Percentiles rank a stretch among this genome's conserved stretches.
These are phyloP conservation scores for Enteromius unitaeniatus DNA, from an alignment of 2,797 vertebrate species.

Conservation along the genomic window DNA sequence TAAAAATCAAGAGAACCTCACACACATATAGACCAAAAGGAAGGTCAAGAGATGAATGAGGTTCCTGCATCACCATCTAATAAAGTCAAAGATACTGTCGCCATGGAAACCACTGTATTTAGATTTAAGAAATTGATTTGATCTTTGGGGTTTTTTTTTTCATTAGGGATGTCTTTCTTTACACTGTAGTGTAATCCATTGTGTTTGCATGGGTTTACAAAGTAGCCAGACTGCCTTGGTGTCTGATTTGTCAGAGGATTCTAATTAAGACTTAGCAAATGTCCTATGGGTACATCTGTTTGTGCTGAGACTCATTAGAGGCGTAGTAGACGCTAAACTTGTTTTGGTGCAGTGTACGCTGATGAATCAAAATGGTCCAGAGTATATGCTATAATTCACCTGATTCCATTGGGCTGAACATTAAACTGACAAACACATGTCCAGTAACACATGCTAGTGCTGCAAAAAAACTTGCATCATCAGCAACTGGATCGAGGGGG, in stretches of 20 bases:
- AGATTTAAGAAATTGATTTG: constrained; percentile 57
- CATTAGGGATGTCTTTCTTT: constrained; percentile 9
- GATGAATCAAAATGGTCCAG: constrained; percentile 23
- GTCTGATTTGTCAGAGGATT: constrained; percentile 40
- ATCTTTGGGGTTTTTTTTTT: constrained; percentile 39
- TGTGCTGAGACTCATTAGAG: constrained; percentile 42
- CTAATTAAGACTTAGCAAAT: constrained; percentile 42
- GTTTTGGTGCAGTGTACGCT: constrained; percentile 3
- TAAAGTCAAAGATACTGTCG: constrained; percentile 60
- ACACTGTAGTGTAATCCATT: not conserved
- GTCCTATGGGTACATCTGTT: constrained; percentile 38
- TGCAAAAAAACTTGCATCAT: constrained; percentile 68
- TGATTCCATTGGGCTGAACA: constrained; percentile 62
- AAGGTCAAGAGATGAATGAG: constrained; percentile 54
- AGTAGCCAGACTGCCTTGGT: constrained; percentile 22
- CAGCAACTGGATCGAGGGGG: constrained; percentile 66
- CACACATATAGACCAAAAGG: constrained; percentile 36
- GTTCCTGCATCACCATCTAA: constrained; percentile 48
- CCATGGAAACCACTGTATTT: constrained; percentile 65
- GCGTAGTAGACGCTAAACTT: constrained; percentile 22
- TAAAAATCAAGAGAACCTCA: constrained; percentile 45
- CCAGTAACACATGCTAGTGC: constrained; percentile 64
- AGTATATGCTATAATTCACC: constrained; percentile 39
- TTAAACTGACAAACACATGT: constrained; percentile 68
- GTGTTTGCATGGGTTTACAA: constrained; percentile 31